phyloP scores from a whole-genome alignment of 1,140 invertebrate genomes.

The Drosophila orosa region DNA sequence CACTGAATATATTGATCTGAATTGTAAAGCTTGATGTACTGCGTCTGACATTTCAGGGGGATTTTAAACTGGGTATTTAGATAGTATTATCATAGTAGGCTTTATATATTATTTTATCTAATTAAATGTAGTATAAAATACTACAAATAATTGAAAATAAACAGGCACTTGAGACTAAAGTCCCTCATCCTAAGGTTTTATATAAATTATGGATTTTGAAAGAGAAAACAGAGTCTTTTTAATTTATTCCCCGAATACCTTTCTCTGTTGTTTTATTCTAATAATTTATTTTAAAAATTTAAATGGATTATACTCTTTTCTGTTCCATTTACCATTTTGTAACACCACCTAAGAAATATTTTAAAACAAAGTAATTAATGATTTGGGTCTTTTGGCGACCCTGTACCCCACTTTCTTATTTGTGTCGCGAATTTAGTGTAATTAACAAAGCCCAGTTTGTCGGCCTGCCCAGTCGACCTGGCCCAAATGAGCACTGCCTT shows the following conservation, averaged over 20 bases:
- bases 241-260: neutral
- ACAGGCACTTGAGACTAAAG: neutral
- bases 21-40: neutral
- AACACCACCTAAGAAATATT: neutral
- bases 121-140: neutral
- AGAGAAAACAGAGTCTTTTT: neutral
- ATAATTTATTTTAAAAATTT: neutral
- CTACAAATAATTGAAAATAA: neutral
- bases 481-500: constrained; percentile 15
- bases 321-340: neutral
- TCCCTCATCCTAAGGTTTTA: too few relatives aligned
- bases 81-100: neutral
- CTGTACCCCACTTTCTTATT: neutral
- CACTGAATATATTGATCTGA: constrained; percentile 1
- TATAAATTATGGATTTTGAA: neutral
- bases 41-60: neutral
- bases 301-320: too few relatives aligned
- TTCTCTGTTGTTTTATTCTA: neutral
- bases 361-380: neutral
- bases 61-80: fast-evolving
- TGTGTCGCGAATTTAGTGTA: constrained; percentile 4
- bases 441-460: neutral
- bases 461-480: constrained; percentile 1
- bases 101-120: neutral
- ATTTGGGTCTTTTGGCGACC: neutral